These are phyloP conservation scores for Nephrocerus scutellatus DNA, from an alignment of 2,888 invertebrate species.

Conservation along the genomic window DNA sequence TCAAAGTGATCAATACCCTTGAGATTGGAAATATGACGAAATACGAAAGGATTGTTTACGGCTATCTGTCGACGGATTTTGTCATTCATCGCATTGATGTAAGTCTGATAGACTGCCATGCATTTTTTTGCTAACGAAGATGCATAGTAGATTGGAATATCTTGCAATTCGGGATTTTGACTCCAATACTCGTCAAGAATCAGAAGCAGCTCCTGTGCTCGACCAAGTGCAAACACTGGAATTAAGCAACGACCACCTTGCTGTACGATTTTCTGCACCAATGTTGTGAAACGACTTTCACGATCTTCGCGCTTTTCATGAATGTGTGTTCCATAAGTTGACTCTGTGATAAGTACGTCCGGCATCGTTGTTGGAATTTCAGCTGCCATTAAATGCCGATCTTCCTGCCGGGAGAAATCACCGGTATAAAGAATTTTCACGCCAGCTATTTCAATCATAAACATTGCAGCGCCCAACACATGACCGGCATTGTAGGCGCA, in stretches of 20 bases:
- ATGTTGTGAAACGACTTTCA: conserved; percentile 84
- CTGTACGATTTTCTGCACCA: conserved; percentile 92
- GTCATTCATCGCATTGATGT: conserved; percentile 99
- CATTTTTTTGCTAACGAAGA: conserved; percentile 99
- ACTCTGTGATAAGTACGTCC: conserved; percentile 96
- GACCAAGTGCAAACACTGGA: conserved; percentile 95
- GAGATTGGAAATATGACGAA: conserved; percentile 91
- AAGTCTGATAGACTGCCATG: conserved; percentile 99
- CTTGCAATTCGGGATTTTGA: conserved; percentile 72
- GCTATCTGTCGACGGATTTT: conserved; percentile 93
- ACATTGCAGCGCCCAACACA: conserved; percentile 99
- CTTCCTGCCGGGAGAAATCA: conserved; percentile 97
- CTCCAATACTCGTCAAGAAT: conserved; percentile 99
- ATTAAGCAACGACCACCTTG: conserved; percentile 97
- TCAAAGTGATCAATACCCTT: conserved; percentile 98
- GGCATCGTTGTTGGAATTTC: conserved; percentile 95
- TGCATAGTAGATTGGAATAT: conserved; percentile 98
- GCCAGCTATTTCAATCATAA: conserved; percentile 99
- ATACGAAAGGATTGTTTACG: conserved; percentile 97
- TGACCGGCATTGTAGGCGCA: conserved; percentile 99
- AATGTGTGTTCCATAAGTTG: conserved; percentile 98
- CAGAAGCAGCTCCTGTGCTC: conserved; percentile 91
- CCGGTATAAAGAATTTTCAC: conserved; percentile 95
- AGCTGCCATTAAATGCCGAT: conserved; percentile 98
- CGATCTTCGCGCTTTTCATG: conserved; percentile 97